Evolutionary conservation across 2,113 vertebrate species (phyloP).

Genomic region (Lanius collurio): DNA sequence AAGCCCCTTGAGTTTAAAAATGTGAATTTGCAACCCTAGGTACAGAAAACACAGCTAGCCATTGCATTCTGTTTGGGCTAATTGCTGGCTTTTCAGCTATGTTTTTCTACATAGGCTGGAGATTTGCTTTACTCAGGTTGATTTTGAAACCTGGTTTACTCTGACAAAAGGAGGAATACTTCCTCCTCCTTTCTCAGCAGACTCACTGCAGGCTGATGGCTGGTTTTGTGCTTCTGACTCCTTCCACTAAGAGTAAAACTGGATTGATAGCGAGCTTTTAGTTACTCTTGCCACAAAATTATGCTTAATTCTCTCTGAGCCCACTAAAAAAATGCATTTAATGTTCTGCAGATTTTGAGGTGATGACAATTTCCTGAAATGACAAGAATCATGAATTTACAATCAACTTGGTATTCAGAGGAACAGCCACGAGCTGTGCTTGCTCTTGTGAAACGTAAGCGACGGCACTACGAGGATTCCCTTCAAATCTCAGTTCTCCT

Average conservation of each 20-base stretch:
- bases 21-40: not conserved
- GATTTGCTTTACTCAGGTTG: not conserved
- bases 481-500: not conserved
- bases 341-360: not conserved
- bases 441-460: not conserved
- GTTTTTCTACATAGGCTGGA: not conserved
- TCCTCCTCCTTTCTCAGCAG: not conserved
- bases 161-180: not conserved
- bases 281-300: not conserved
- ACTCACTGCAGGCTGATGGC: not conserved
- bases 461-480: fast-evolving
- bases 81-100: not conserved
- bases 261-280: not conserved
- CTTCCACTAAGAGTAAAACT: not conserved
- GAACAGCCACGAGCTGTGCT: not conserved
- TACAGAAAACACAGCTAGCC: not conserved
- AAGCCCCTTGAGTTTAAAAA: not conserved
- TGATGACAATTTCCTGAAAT: not conserved
- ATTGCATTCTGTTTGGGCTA: not conserved
- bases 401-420: not conserved
- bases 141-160: not conserved
- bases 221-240: not conserved
- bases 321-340: not conserved
- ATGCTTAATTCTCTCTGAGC: not conserved
- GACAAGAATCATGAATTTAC: not conserved